Percentiles rank a stretch among this genome's conserved stretches.
Conservation (phyloP, 2,888 invertebrate genomes). For the Macrosoma leucophasiata region DNA sequence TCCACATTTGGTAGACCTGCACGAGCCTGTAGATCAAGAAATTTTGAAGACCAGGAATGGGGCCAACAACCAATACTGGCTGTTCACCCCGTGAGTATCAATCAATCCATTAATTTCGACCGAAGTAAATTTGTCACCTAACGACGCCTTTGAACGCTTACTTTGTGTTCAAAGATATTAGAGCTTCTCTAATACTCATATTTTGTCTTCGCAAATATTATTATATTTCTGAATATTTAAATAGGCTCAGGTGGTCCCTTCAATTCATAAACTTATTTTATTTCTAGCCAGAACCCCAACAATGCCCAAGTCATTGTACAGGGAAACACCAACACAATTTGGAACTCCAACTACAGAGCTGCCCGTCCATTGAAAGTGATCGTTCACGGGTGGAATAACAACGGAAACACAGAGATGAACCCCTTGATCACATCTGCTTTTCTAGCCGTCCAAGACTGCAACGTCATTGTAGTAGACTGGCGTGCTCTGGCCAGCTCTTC, state of each 20-base stretch:
- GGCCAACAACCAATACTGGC: slow-evolving; percentile 45
- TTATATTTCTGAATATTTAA: too few relatives aligned
- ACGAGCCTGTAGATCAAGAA: slow-evolving; percentile 1
- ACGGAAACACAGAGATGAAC: slow-evolving; percentile 41
- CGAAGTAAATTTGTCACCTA: too few relatives aligned
- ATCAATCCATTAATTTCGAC: too few relatives aligned
- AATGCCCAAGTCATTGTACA: slow-evolving; percentile 36
- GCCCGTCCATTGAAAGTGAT: slow-evolving; percentile 41
- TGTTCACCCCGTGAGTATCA: slow-evolving; percentile 38
- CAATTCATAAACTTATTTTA: too few relatives aligned
- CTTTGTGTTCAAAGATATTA: too few relatives aligned
- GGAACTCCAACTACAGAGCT: slow-evolving; percentile 38
- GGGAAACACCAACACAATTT: slow-evolving; percentile 38
- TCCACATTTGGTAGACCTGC: slow-evolving; percentile 25
- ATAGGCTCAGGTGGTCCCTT: too few relatives aligned
- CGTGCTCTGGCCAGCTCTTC: slow-evolving; percentile 15
- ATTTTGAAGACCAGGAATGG: slow-evolving; percentile 32
- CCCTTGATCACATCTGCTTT: slow-evolving; percentile 41
- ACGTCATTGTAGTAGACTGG: slow-evolving; percentile 34
- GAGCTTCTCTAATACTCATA: too few relatives aligned
- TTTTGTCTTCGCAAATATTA: too few relatives aligned
- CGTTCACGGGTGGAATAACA: slow-evolving; percentile 54
- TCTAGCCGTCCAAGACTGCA: slow-evolving; percentile 36
- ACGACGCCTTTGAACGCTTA: too few relatives aligned
- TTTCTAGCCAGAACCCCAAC: slow-evolving; percentile 36